These are phyloP conservation scores for Megamerina dolium DNA, from an alignment of 2,888 invertebrate genomes.

Conservation along the genomic window DNA sequence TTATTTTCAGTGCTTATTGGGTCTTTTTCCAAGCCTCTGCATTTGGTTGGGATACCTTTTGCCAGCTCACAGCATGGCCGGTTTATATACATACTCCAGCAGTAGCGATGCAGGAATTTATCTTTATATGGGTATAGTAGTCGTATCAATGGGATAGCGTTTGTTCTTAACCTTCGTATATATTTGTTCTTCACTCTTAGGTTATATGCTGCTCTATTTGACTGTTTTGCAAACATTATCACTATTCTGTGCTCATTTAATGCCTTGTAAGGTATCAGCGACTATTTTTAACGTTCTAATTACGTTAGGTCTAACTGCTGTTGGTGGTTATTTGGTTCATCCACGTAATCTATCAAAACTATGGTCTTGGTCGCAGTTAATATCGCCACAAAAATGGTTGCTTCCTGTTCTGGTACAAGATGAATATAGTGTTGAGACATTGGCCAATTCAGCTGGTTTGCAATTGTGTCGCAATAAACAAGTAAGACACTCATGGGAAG, in stretches of 20 bases:
- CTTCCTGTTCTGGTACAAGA: slow-evolving; percentile 60
- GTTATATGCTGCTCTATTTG: slow-evolving; percentile 66
- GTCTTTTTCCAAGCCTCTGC: slow-evolving; percentile 69
- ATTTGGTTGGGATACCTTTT: slow-evolving; percentile 80
- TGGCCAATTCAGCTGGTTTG: slow-evolving; percentile 52
- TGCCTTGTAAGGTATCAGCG: slow-evolving; percentile 62
- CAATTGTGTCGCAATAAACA: slow-evolving; percentile 65
- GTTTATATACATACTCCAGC: slow-evolving; percentile 65
- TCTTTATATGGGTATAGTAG: slow-evolving; percentile 59
- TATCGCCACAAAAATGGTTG: slow-evolving; percentile 70
- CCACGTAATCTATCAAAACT: slow-evolving; percentile 61
- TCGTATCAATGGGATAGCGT: neutral
- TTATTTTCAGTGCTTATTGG: slow-evolving; percentile 62
- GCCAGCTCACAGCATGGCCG: slow-evolving; percentile 85
- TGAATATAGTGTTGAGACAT: slow-evolving; percentile 62
- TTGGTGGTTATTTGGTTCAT: slow-evolving; percentile 66
- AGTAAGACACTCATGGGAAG: slow-evolving; percentile 45
- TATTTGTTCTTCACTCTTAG: slow-evolving; percentile 46
- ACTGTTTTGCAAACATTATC: slow-evolving; percentile 63
- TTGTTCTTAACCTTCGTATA: neutral
- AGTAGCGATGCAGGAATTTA: slow-evolving; percentile 65
- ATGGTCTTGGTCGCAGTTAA: slow-evolving; percentile 61
- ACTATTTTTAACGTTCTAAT: slow-evolving; percentile 57
- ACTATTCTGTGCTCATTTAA: slow-evolving; percentile 61
- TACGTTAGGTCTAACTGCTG: slow-evolving; percentile 56